A percentile compares a stretch with the other conserved stretches of the same genome.
Evolutionary conservation across 2,113 vertebrate species (phyloP).

Genomic region (Canis aureus): DNA sequence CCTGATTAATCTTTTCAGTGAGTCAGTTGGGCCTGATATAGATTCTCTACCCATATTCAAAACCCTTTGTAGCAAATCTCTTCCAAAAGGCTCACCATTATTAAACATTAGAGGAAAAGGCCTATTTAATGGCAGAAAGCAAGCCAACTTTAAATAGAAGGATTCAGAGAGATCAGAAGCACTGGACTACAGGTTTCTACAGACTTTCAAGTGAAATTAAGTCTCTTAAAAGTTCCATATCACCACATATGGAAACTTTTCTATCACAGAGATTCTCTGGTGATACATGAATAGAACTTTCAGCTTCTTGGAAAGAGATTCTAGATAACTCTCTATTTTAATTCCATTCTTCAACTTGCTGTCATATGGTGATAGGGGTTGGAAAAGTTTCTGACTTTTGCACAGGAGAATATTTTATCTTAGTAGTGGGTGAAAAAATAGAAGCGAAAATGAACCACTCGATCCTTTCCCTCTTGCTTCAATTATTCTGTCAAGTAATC

Average conservation of each 20-base stretch:
- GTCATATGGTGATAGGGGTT: background rate
- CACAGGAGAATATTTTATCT: conserved; percentile 40
- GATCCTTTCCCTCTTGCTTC: background rate
- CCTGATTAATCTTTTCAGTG: conserved; percentile 6
- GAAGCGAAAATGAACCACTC: background rate
- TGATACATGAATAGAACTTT: background rate
- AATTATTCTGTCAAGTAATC: conserved; percentile 40
- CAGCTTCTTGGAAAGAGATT: conserved; percentile 3
- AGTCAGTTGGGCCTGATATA: conserved; percentile 13
- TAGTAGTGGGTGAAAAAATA: conserved; percentile 22
- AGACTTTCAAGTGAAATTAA: background rate
- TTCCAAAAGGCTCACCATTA: background rate
- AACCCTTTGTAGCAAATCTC: background rate
- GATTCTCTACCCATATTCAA: background rate
- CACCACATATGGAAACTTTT: background rate
- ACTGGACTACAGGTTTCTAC: background rate
- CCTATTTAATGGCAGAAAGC: background rate
- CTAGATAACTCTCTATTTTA: conserved; percentile 1
- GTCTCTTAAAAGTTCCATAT: background rate
- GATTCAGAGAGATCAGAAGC: conserved; percentile 12
- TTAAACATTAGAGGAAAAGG: conserved; percentile 9
- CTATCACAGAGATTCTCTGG: background rate
- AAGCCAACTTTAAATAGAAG: background rate
- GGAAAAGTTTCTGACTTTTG: conserved; percentile 16
- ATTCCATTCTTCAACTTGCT: background rate